Percentiles rank a stretch among this genome's conserved stretches.
phyloP scores from a whole-genome alignment of 2,113 vertebrate species.

The Arizona elegans region DNA sequence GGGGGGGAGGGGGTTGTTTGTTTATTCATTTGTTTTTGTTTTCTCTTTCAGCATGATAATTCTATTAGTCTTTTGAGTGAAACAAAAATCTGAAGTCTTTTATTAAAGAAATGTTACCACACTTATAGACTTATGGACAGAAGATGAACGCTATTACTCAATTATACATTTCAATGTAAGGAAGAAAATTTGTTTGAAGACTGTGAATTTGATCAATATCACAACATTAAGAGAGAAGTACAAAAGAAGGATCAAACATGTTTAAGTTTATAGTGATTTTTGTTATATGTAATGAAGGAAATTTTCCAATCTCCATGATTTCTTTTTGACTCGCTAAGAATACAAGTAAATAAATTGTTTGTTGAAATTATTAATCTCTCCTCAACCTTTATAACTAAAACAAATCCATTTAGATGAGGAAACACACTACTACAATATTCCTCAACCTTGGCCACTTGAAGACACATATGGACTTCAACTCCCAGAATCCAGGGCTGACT shows the following conservation, averaged over 20 bases:
- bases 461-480: neutral
- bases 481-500: neutral
- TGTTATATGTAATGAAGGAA: neutral
- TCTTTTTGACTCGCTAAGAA: slow-evolving; percentile 2
- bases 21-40: neutral
- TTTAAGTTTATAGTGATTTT: neutral
- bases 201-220: slow-evolving; percentile 15
- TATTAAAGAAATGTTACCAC: neutral
- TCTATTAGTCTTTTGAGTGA: neutral
- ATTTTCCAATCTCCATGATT: neutral
- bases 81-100: neutral
- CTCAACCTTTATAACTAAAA: neutral
- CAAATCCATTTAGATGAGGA: neutral
- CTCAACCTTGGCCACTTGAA: neutral
- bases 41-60: neutral
- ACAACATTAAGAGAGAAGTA: neutral
- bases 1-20: neutral
- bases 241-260: neutral
- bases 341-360: neutral
- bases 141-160: neutral
- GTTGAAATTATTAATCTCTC: neutral
- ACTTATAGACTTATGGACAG: neutral
- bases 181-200: neutral
- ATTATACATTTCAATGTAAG: neutral
- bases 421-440: neutral